These are phyloP conservation scores for Leptatherina wallacei DNA, from an alignment of 2,797 vertebrate species.

Conservation along the genomic window DNA sequence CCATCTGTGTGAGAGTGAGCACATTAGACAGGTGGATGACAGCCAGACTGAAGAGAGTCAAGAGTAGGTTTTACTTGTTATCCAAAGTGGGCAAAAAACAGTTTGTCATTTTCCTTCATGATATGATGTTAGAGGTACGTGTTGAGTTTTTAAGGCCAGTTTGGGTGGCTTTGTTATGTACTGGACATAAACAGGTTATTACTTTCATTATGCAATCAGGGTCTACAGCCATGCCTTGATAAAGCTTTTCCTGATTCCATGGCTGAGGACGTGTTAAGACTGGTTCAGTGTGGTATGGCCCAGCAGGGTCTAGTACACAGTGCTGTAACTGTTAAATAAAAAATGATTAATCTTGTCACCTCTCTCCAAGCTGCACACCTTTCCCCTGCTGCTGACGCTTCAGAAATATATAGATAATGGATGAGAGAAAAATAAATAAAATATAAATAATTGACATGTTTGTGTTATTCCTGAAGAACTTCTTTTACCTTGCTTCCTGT, in stretches of 20 bases:
- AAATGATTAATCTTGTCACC: not conserved
- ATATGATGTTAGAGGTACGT: not conserved
- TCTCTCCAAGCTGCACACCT: not conserved
- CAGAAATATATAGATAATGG: not conserved
- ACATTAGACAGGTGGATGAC: not conserved
- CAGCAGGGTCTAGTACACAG: not conserved
- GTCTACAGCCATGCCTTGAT: not conserved
- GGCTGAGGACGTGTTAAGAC: not conserved
- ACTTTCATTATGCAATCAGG: not conserved
- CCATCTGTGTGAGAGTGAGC: not conserved
- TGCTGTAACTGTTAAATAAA: not conserved
- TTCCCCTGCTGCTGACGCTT: not conserved
- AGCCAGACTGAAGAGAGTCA: not conserved
- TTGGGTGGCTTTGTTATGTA: not conserved
- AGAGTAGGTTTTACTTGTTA: not conserved
- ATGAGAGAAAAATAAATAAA: not conserved
- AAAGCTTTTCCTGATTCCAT: not conserved
- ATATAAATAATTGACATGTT: not conserved
- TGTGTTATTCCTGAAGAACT: not conserved
- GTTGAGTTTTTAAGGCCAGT: not conserved
- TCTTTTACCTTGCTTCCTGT: slow-evolving; percentile 16
- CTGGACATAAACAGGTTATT: not conserved
- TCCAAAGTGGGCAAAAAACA: not conserved
- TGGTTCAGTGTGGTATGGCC: not conserved
- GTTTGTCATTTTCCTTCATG: not conserved